Evolutionary conservation across 2,113 vertebrate genomes (phyloP), one percentile per base, ranked within the genome.

Genomic region (Eclectus roratus): DNA sequence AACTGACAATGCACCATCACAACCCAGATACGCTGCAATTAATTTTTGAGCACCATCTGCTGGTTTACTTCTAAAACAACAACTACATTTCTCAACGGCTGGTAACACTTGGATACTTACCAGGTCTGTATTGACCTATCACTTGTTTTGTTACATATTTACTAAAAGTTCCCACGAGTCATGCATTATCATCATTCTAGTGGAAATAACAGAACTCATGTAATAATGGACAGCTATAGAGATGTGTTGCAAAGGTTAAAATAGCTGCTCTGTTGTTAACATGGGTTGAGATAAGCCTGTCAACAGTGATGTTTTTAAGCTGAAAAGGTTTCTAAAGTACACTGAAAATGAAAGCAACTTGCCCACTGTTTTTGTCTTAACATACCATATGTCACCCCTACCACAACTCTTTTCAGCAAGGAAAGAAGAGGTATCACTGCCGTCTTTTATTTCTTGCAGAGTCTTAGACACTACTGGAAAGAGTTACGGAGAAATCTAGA

Each of bases 1-100:
- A 89, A 78, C 23, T 74, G 29, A 84, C 95, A 92, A 55, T 6
- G 7, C 7, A 49, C 23, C 31, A 39, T 23, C n/a, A 15, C 35
- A 33, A 44, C 11, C 66, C 60, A 18, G 13, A 70, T 61, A 43
- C 13, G 13, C 77, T 33, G 65, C 50, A 2, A 79, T 80, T 95
- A 87, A 91, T 64, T 95, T 88, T 78, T 55, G 49, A 89, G 94
- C 94, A 80, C 97, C 95, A 96, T 87, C 96, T 96, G 72, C 88
- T 95, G 96, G 93, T 52, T 23, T 66, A 9, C 41, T 83, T 77
- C 37, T 64, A 63, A 80, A 91, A 92, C 60, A 85, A 63, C 91
- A 6, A 63, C 31, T 7, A 43, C 15, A 81, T 88, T 76, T 86
- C 72, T 27, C 27, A 69, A 8, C 10, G 31, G 23, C 20, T 27